Conservation (phyloP, 2,797 vertebrate species). For the Catostomus latipinnis region DNA sequence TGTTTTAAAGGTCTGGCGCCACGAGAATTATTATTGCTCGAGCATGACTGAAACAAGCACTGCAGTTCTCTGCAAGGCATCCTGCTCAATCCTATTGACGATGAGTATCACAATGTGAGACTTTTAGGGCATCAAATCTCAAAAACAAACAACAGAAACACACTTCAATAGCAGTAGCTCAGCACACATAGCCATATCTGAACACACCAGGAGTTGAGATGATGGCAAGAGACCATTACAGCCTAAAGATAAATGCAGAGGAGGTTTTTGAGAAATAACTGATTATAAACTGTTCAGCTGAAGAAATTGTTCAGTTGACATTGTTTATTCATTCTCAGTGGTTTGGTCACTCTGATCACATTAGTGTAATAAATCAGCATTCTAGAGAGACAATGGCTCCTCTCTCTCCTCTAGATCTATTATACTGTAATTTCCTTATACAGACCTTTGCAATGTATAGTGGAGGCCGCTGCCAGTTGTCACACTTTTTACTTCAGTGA, state of each 20-base stretch:
- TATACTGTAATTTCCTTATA: too few relatives aligned
- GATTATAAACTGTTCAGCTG: constrained; percentile 6
- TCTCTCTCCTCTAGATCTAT: too few relatives aligned
- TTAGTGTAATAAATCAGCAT: too few relatives aligned
- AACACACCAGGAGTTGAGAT: constrained; percentile 32
- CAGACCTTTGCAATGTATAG: too few relatives aligned
- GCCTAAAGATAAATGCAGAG: constrained; percentile 9
- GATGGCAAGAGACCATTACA: not conserved
- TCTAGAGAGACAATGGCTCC: too few relatives aligned
- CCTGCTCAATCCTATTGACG: constrained; percentile 50
- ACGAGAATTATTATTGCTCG: constrained; percentile 56
- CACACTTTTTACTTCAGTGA: too few relatives aligned
- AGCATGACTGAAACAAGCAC: constrained; percentile 58
- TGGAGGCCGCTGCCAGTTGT: too few relatives aligned
- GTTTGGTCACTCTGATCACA: not conserved
- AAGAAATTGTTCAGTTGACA: not conserved
- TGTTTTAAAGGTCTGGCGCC: constrained; percentile 61
- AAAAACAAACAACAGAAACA: constrained; percentile 55
- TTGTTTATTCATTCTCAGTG: constrained; percentile 6
- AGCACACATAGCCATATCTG: constrained; percentile 29
- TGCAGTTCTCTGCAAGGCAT: constrained; percentile 35
- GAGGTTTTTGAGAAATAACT: constrained; percentile 9
- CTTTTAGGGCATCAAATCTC: constrained; percentile 45
- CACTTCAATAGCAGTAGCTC: constrained; percentile 47
- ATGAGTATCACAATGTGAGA: constrained; percentile 40